Evolutionary conservation across 2,888 invertebrate genomes (phyloP).

Genomic region (Holacanthella duospinosa): DNA sequence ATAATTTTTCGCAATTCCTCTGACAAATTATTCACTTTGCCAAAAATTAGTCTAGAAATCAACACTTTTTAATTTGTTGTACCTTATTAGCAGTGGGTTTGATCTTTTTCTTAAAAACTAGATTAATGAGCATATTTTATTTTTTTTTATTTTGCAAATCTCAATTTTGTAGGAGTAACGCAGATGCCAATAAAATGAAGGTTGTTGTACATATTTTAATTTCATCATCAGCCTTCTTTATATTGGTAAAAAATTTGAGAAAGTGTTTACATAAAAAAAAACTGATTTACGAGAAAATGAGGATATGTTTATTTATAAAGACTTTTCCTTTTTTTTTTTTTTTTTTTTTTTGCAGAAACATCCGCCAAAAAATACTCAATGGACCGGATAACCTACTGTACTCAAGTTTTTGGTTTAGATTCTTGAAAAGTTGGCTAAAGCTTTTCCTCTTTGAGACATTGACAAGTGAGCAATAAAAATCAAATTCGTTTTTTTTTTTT

Average conservation of each 20-base stretch:
- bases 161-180: too few relatives aligned
- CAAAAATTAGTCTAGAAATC: too few relatives aligned
- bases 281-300: background rate
- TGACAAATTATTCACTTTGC: too few relatives aligned
- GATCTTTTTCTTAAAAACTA: too few relatives aligned
- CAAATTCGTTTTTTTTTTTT: background rate
- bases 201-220: too few relatives aligned
- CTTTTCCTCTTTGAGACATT: background rate
- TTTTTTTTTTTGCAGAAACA: background rate
- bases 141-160: too few relatives aligned
- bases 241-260: background rate
- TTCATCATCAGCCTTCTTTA: too few relatives aligned
- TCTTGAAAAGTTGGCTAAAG: background rate
- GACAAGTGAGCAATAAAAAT: conserved; percentile 1
- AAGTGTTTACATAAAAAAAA: background rate
- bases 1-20: too few relatives aligned
- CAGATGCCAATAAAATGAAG: too few relatives aligned
- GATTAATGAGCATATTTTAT: too few relatives aligned
- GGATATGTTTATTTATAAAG: background rate
- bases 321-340: background rate
- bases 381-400: background rate
- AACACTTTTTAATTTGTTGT: too few relatives aligned
- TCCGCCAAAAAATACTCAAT: background rate
- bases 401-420: background rate
- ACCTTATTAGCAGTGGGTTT: too few relatives aligned